These are phyloP conservation scores for Catostylus mosaicus DNA, from an alignment of 30 jellyfish, hydroid and myxozoan species.

Conservation along the genomic window DNA sequence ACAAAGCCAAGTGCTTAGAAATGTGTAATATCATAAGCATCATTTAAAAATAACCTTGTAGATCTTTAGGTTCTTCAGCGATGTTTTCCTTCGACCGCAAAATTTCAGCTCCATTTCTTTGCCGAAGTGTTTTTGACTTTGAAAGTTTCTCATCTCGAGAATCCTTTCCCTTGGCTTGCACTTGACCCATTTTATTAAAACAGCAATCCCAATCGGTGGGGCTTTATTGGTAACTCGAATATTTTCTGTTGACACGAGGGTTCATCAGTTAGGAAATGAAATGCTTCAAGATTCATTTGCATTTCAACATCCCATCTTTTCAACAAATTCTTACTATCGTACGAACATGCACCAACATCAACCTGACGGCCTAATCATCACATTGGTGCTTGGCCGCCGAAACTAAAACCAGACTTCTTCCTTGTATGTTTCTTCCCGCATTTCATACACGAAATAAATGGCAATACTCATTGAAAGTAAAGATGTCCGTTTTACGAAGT, in stretches of 20 bases:
- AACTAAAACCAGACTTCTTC: not conserved
- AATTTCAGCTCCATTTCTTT: constrained; percentile 24
- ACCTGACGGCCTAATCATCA: constrained; percentile 8
- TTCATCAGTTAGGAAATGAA: not conserved
- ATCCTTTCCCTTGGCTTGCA: constrained; percentile 46
- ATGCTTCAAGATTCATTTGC: not conserved
- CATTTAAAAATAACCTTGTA: constrained; percentile 28
- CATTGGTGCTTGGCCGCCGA: not conserved
- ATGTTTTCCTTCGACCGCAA: constrained; percentile 41
- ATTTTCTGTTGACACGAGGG: not conserved
- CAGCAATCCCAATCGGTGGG: not conserved
- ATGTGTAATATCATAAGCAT: not conserved
- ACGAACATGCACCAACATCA: not conserved
- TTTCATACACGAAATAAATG: not conserved
- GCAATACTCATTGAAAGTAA: not conserved
- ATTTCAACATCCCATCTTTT: not conserved
- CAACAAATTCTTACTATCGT: not conserved
- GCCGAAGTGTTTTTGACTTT: constrained; percentile 35
- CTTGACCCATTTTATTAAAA: constrained; percentile 45
- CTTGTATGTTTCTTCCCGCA: not conserved
- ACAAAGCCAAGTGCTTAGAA: too few species aligned
- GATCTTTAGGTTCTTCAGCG: constrained; percentile 40
- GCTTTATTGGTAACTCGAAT: not conserved
- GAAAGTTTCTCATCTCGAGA: constrained; percentile 24
- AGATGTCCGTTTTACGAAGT: not conserved